Conservation (phyloP, 2,113 vertebrate genomes). For the Anhinga anhinga region DNA sequence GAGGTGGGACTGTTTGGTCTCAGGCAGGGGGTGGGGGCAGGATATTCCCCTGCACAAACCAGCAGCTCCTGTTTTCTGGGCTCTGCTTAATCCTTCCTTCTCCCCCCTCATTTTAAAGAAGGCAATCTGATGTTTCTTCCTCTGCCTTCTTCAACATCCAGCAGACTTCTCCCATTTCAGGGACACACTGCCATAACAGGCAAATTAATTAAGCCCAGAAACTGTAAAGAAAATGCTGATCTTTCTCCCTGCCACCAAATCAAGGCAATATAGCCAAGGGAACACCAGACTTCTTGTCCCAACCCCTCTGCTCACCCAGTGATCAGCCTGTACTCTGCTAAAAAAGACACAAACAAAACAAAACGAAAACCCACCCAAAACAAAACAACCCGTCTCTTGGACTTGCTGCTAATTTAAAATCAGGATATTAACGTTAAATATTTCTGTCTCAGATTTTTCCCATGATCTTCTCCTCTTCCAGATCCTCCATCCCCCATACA, state of each 20-base stretch:
- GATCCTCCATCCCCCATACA: neutral
- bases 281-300: neutral
- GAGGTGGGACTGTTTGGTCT: neutral
- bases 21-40: neutral
- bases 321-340: neutral
- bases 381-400: neutral
- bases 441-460: neutral
- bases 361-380: neutral
- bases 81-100: neutral
- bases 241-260: neutral
- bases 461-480: neutral
- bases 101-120: neutral
- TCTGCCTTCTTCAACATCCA: neutral
- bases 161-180: neutral
- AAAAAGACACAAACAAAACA: neutral
- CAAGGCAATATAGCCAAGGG: neutral
- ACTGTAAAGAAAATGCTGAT: neutral
- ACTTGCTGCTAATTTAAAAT: neutral
- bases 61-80: neutral
- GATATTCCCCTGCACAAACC: neutral
- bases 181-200: neutral
- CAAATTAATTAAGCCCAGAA: constrained; percentile 5
- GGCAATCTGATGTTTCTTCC: neutral
- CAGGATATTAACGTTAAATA: neutral
- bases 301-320: neutral